phyloP scores from a whole-genome alignment of 2,888 invertebrate genomes.

The Mylabris sibirica region DNA sequence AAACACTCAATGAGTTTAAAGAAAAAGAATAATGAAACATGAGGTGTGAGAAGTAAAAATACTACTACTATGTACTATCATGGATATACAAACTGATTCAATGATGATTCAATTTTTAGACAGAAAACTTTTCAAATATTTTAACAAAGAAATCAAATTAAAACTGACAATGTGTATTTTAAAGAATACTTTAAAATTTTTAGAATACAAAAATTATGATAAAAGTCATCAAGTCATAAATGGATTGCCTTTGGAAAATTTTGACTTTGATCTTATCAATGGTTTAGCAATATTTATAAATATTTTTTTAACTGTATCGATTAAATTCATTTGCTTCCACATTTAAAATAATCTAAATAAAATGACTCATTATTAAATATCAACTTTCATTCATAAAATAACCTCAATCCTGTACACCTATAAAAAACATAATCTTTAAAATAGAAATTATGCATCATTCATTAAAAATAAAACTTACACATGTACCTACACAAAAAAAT shows the following conservation, averaged over 20 bases:
- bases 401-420: not conserved
- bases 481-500: too few relatives aligned
- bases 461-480: conserved; percentile 5
- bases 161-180: too few relatives aligned
- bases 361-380: conserved; percentile 1
- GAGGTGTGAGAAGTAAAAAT: not conserved
- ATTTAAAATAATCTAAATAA: not conserved
- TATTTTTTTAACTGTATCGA: not conserved
- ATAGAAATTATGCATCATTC: conserved; percentile 1
- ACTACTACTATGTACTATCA: too few relatives aligned
- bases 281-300: not conserved
- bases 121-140: too few relatives aligned
- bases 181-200: too few relatives aligned
- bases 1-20: not conserved
- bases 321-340: not conserved
- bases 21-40: not conserved
- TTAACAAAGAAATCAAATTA: too few relatives aligned
- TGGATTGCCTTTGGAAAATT: not conserved
- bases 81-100: too few relatives aligned
- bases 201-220: too few relatives aligned
- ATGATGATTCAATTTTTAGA: too few relatives aligned
- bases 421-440: not conserved
- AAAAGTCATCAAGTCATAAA: too few relatives aligned
- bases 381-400: conserved; percentile 5
- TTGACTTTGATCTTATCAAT: not conserved